These are phyloP conservation scores for Sander vitreus DNA, from an alignment of 2,113 vertebrate genomes.

Conservation along the genomic window DNA sequence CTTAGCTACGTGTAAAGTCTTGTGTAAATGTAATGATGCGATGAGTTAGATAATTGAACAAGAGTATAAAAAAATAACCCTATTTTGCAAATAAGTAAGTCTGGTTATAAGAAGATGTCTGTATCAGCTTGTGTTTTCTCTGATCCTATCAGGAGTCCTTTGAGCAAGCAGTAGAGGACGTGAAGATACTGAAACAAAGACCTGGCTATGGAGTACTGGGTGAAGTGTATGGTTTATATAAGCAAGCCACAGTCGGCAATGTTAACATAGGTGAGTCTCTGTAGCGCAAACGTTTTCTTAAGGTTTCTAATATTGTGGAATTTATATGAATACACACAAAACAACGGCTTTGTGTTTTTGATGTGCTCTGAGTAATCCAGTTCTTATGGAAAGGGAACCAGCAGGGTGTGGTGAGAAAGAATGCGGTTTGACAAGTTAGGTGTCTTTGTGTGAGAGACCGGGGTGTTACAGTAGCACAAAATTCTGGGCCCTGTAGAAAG, in stretches of 20 bases:
- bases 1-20: not conserved
- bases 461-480: too few species aligned
- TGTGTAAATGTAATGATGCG: not conserved
- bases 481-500: too few species aligned
- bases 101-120: not conserved
- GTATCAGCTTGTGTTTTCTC: not conserved
- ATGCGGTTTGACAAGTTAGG: conserved; percentile 42
- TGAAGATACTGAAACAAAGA: conserved; percentile 84
- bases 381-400: not conserved
- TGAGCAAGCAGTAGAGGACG: conserved; percentile 89
- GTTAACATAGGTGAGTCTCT: conserved; percentile 85
- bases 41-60: not conserved
- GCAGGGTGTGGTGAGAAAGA: conserved; percentile 25
- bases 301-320: not conserved
- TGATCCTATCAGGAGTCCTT: conserved; percentile 85
- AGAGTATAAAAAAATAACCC: not conserved
- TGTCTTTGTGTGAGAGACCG: not conserved
- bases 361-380: not conserved
- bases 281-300: not conserved
- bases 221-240: conserved; percentile 88
- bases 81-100: too few species aligned
- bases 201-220: conserved; percentile 86
- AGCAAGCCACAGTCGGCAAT: conserved; percentile 91
- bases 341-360: too few species aligned
- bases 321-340: not conserved